Evolutionary conservation across 2,888 invertebrate species (phyloP), one percentile per base, ranked within the genome.

Genomic region (Latrodectus elegans): DNA sequence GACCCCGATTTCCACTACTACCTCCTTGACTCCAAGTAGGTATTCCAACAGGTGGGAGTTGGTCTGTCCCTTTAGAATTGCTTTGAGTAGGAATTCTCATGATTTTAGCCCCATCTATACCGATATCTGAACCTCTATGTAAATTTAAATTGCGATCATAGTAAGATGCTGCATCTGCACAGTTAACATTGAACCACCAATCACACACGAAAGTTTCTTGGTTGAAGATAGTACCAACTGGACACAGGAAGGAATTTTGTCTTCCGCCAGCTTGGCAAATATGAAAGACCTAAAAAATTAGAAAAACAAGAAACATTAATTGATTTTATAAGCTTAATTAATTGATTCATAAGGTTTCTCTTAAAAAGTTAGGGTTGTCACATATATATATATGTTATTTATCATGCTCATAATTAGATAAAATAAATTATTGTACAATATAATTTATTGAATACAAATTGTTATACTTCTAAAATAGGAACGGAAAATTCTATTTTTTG

Each of bases 181-280:
- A 97, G 92, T 97, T 96, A 90, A 97, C 97, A 93, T 97, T 96
- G 93, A 96, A 97, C 97, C 97, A 97, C 97, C 97, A 97, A 93
- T 97, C 97, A 93, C 97, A 97, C 91, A 97, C 97, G 89, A 97
- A 94, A 92, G 96, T 96, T 90, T 95, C 95, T 93, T 97, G 97
- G 92, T 96, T 96, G 92, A 97, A 97, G 92, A 97, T 96, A 91
- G 97, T 97, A 89, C 97, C 97, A 91, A 97, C 96, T 52, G 97
- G 97, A 92, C 97, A 97, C 72, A 97, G 94, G 93, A 97, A 97
- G 60, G 97, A 97, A 90, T 97, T 96, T 92, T 97, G 97, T 89
- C 96, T 95, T 38, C 96, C 96, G 90, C 96, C 96, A 92, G 87
- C 73, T 88, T 97, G 96, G 92, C 97, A 97, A 90, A 97, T 96